Evolutionary conservation across 2,797 vertebrate genomes (phyloP).

Genomic region (Sebastes matsubarae): DNA sequence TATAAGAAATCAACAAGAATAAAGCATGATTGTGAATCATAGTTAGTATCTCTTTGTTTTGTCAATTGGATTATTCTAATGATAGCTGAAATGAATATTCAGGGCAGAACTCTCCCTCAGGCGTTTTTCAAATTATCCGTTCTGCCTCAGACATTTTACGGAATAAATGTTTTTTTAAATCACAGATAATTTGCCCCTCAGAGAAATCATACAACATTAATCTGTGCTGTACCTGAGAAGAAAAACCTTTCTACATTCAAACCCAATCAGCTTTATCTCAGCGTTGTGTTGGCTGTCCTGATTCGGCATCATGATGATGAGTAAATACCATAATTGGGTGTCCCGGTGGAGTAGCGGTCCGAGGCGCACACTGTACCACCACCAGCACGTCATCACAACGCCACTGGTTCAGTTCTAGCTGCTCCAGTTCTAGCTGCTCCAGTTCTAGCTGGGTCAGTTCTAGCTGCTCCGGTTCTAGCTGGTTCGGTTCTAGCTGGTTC

Average conservation of each 20-base stretch:
- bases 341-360: neutral
- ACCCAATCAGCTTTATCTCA: neutral
- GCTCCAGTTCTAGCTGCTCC: no score
- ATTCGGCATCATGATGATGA: neutral
- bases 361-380: neutral
- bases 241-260: neutral
- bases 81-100: neutral
- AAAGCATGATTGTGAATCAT: conserved; percentile 87
- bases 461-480: no score
- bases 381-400: neutral
- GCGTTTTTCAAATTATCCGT: neutral
- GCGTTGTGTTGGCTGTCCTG: neutral
- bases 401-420: neutral
- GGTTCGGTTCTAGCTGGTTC: fast-evolving
- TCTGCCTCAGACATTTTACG: neutral
- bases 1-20: conserved; percentile 84
- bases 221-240: neutral
- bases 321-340: neutral
- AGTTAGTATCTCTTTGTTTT: conserved; percentile 47
- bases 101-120: neutral
- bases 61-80: conserved; percentile 9
- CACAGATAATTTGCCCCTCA: neutral
- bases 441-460: no score
- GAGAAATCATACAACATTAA: neutral
- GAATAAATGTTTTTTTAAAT: neutral